A percentile compares a stretch with the other conserved stretches of the same genome.
Evolutionary conservation across 2,113 vertebrate species (phyloP).

Genomic region (Actenoides lindsayi): DNA sequence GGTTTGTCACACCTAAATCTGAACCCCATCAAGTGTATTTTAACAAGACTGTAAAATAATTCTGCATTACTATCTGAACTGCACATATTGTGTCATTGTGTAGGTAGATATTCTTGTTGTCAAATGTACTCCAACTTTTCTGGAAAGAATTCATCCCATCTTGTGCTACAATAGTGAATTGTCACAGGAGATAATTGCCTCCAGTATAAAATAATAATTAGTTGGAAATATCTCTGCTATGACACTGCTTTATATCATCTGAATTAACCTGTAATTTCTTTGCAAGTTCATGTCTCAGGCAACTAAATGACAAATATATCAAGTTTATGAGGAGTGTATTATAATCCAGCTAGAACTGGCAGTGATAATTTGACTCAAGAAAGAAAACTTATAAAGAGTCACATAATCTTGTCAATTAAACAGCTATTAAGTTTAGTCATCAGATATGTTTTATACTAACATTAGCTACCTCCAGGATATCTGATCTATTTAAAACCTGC

Average conservation of each 20-base stretch:
- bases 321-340: neutral
- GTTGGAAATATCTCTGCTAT: neutral
- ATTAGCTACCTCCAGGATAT: neutral
- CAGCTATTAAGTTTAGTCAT: neutral
- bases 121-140: neutral
- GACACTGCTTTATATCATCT: neutral
- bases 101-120: slow-evolving; percentile 12
- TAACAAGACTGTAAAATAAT: slow-evolving; percentile 11
- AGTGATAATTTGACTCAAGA: neutral
- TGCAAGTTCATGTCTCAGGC: neutral
- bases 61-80: slow-evolving; percentile 2
- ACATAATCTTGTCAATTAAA: neutral
- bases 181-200: neutral
- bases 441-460: neutral
- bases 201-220: slow-evolving; percentile 7
- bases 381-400: neutral
- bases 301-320: neutral
- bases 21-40: neutral
- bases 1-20: neutral
- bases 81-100: neutral
- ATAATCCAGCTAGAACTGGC: neutral
- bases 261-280: slow-evolving; percentile 34
- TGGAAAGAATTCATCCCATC: neutral
- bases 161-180: neutral
- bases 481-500: neutral